Evolutionary conservation across 2,113 vertebrate species (phyloP).

Genomic region (Murina feae): DNA sequence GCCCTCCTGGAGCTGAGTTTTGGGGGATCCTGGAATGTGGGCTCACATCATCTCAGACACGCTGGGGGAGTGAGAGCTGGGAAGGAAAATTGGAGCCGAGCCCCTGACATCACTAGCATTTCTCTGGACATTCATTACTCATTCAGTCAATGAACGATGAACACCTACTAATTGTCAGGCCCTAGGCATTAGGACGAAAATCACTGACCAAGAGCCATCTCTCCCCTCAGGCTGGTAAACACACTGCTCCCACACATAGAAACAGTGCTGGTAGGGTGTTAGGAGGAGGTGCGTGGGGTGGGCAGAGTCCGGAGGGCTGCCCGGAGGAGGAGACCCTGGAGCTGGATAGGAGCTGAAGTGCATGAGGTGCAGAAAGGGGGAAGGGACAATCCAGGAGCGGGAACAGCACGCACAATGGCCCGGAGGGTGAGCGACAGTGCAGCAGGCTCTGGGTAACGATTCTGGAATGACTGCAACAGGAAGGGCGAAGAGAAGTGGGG

Average conservation of each 20-base stretch:
- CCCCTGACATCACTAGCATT: not conserved
- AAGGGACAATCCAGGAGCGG: not conserved
- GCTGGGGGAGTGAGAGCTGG: not conserved
- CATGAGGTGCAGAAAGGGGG: not conserved
- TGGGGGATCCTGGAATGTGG: not conserved
- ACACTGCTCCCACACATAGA: not conserved
- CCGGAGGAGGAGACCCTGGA: not conserved
- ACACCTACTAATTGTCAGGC: not conserved
- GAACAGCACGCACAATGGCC: not conserved
- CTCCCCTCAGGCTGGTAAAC: not conserved
- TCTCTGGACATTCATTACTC: not conserved
- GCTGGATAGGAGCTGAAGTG: not conserved
- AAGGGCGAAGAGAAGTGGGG: not conserved
- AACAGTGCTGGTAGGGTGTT: not conserved
- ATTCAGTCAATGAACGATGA: not conserved
- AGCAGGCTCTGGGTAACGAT: not conserved
- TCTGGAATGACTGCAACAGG: not conserved
- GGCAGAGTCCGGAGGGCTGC: not conserved
- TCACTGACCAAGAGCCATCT: not conserved
- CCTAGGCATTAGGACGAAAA: not conserved
- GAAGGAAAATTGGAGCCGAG: not conserved
- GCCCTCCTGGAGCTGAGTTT: not conserved
- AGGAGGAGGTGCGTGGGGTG: not conserved
- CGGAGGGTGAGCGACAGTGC: accelerated
- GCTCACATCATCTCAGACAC: not conserved